Percentiles rank a stretch among this genome's conserved stretches.
phyloP scores from a whole-genome alignment of 2,888 invertebrate species.

The Ceramica pisi region DNA sequence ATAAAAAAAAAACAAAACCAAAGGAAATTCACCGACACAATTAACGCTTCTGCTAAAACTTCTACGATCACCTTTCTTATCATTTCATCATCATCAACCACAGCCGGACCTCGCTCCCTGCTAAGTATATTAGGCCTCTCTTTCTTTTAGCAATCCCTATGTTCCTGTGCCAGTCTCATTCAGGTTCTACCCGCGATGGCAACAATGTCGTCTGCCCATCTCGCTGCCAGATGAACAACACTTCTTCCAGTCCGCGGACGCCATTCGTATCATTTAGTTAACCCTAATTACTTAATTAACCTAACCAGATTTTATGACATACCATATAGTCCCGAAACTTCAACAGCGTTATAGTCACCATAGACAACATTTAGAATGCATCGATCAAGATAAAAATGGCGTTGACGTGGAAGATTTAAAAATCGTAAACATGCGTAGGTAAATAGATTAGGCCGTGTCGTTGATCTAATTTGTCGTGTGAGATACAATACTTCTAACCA shows the following conservation, averaged over 20 bases:
- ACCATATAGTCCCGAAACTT: background rate
- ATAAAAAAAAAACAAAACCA: too few species aligned
- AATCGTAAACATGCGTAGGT: background rate
- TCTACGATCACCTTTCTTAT: background rate
- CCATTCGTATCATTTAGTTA: background rate
- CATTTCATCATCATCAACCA: background rate
- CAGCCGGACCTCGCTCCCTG: too few species aligned
- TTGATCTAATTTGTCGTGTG: conserved; percentile 10
- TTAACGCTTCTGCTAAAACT: background rate
- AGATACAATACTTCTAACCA: too few species aligned
- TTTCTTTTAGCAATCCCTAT: too few species aligned
- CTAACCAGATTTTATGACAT: background rate
- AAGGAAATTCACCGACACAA: too few species aligned
- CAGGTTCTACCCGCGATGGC: background rate
- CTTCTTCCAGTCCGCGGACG: too few species aligned
- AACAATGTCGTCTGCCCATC: background rate
- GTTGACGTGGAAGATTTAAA: background rate
- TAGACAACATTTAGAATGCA: background rate
- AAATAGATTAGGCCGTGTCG: conserved; percentile 13
- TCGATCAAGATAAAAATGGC: conserved; percentile 40
- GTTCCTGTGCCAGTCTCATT: background rate
- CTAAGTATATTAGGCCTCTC: too few species aligned
- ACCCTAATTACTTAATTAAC: background rate
- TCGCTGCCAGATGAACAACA: background rate
- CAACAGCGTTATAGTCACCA: background rate